Evolutionary conservation across 2,888 invertebrate genomes (phyloP).

Genomic region (Agelastica alni): DNA sequence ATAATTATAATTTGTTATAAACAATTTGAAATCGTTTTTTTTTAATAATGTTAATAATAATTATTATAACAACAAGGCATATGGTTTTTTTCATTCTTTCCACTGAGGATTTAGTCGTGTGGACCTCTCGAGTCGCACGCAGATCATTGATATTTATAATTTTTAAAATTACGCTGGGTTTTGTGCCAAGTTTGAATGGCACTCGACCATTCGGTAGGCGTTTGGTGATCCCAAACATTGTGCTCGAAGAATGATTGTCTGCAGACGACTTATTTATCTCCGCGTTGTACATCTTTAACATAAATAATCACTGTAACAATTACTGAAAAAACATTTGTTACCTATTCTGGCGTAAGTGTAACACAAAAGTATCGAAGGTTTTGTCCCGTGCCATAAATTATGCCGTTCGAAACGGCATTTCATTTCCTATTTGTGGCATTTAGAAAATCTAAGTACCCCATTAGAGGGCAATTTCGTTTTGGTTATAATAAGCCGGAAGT

Average conservation of each 20-base stretch:
- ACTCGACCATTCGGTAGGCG: too few relatives aligned
- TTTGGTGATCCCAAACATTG: too few relatives aligned
- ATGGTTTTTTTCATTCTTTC: too few relatives aligned
- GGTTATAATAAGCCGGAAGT: conserved; percentile 44
- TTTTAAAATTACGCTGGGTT: too few relatives aligned
- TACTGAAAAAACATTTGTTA: conserved; percentile 36
- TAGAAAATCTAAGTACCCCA: conserved; percentile 44
- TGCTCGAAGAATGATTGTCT: neutral
- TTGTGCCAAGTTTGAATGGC: too few relatives aligned
- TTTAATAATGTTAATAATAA: too few relatives aligned
- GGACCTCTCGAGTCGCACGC: too few relatives aligned
- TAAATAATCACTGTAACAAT: conserved; percentile 32
- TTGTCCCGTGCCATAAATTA: conserved; percentile 33
- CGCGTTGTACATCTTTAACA: conserved; percentile 7
- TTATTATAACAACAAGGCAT: too few relatives aligned
- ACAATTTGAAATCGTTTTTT: too few relatives aligned
- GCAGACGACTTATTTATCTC: neutral
- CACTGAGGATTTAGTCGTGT: too few relatives aligned
- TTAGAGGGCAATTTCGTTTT: conserved; percentile 44
- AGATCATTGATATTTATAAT: too few relatives aligned
- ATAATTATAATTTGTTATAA: too few relatives aligned
- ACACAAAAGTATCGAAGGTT: conserved; percentile 26
- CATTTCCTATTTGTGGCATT: conserved; percentile 42
- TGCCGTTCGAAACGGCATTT: conserved; percentile 25
- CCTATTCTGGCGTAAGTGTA: conserved; percentile 25